Percentiles rank a stretch among this genome's conserved stretches.
phyloP scores from a whole-genome alignment of 1,140 invertebrate species.

The Myzus persicae region DNA sequence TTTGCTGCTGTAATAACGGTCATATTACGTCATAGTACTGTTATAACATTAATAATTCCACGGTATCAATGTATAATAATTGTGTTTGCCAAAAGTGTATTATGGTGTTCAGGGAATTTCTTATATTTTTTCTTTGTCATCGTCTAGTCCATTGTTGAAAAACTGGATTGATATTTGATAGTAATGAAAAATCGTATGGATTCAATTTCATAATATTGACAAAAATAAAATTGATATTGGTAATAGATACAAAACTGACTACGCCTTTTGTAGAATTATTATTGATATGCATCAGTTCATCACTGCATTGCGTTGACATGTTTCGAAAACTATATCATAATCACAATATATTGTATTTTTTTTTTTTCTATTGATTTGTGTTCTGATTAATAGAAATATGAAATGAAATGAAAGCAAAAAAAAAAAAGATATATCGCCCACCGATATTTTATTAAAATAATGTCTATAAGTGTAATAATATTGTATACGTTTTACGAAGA shows the following conservation, averaged over 20 bases:
- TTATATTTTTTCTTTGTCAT: not conserved
- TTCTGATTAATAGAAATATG: not conserved
- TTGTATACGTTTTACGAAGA: not conserved
- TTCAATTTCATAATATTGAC: slow-evolving; percentile 2
- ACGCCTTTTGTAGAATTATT: not conserved
- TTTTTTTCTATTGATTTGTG: not conserved
- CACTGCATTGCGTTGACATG: not conserved
- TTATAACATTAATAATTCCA: not conserved
- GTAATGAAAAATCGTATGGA: not conserved
- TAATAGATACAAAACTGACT: not conserved
- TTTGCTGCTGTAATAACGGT: not conserved
- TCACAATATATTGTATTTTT: not conserved
- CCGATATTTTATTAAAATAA: not conserved
- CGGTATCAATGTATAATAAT: not conserved
- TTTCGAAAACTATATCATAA: too few species aligned
- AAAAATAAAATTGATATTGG: not conserved
- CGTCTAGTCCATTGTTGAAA: not conserved
- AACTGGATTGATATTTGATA: not conserved
- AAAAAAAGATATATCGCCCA: not conserved
- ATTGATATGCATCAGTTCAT: not conserved
- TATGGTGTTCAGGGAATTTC: not conserved
- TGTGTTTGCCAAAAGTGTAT: not conserved
- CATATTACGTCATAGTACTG: not conserved
- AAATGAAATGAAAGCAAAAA: not conserved
- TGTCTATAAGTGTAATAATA: not conserved